Evolutionary conservation across 2,797 vertebrate species (phyloP).

Genomic region (Chanos chanos): DNA sequence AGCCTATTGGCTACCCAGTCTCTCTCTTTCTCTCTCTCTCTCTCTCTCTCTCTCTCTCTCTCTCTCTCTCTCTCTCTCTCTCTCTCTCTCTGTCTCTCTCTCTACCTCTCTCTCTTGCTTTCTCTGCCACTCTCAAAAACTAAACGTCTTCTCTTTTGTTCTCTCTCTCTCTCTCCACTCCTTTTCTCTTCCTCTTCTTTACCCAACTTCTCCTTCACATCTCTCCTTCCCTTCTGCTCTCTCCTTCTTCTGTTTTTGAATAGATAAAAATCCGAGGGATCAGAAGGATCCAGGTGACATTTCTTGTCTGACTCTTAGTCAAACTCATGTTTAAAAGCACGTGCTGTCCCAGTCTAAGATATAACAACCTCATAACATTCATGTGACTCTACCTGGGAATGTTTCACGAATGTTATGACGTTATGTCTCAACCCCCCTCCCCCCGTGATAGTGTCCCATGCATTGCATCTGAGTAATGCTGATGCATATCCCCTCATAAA

Average conservation of each 20-base stretch:
- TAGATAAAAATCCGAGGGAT: constrained; percentile 78
- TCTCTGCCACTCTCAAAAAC: constrained; percentile 45
- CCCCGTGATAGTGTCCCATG: constrained; percentile 17
- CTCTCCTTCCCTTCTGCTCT: constrained; percentile 70
- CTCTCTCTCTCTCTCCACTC: constrained; percentile 82
- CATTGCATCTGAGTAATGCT: constrained; percentile 2
- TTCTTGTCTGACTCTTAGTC: constrained; percentile 77
- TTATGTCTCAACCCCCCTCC: constrained; percentile 40
- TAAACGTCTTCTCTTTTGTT: constrained; percentile 57
- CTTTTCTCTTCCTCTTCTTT: constrained; percentile 75
- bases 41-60: not conserved
- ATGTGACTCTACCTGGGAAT: constrained; percentile 24
- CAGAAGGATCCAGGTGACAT: constrained; percentile 90
- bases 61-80: not conserved
- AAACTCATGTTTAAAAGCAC: constrained; percentile 66
- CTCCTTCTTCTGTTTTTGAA: constrained; percentile 78
- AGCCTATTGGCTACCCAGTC: not conserved
- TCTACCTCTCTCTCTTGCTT: constrained; percentile 6
- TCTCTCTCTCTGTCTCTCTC: constrained; percentile 67
- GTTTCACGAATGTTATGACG: constrained; percentile 52
- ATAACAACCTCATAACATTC: constrained; percentile 51
- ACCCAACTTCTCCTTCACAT: constrained; percentile 75
- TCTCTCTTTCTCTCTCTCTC: not conserved
- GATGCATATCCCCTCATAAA: constrained; percentile 25
- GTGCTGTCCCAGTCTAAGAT: constrained; percentile 48